Base-by-base conservation (phyloP, 2,113 vertebrate genomes). In the Otus sunia region DNA sequence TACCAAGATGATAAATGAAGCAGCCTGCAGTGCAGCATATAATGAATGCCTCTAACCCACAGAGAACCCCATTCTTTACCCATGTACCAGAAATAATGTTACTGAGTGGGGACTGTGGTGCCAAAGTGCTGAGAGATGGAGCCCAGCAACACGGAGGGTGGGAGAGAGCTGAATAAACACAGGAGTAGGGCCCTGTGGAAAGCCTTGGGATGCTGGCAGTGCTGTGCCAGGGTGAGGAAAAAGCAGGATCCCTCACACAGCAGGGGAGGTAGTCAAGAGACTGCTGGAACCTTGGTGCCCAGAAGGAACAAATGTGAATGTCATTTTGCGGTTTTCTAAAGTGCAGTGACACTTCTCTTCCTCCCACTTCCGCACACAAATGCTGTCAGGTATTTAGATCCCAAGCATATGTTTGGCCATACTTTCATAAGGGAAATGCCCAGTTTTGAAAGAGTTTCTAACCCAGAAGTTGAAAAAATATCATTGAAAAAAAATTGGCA, bases 31-130 rank as follows among this genome's bases (percentile, higher is more conserved):
- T 30, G 39, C 47, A 84, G 36, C 43, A 52, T 25, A 29, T 52
- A 69, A 78, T 20, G 56, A 74, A 74, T 25, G 56, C 15, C 39
- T 75, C 22, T 72, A 79, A 47, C 23, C 32, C 60, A 56, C 41
- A 62, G 58, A 66, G 82, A 80, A 21, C 30, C 32, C 36, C 19
- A 9, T 34, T 68, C 64, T 47, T 72, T 43, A 47, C 56, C 49
- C 43, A 12, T 10, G 29, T 78, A 55, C 27, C 34, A 80, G 92
- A 80, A 90, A 80, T 62, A 92, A 56, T 2, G 6, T 5, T 50
- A 17, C 50, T 13, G 21, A 67, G 12, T 0, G 0, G 16, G 2
- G 19, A 68, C 6, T 62, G 22, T 0, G 1, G 43, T 58, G 29
- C 23, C 64, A 73, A 77, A 67, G 29, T 1, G 0, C 29, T 9